A percentile compares a stretch with the other conserved stretches of the same genome.
Conservation (phyloP, 2,888 invertebrate species). For the Harpalus rubripes region DNA sequence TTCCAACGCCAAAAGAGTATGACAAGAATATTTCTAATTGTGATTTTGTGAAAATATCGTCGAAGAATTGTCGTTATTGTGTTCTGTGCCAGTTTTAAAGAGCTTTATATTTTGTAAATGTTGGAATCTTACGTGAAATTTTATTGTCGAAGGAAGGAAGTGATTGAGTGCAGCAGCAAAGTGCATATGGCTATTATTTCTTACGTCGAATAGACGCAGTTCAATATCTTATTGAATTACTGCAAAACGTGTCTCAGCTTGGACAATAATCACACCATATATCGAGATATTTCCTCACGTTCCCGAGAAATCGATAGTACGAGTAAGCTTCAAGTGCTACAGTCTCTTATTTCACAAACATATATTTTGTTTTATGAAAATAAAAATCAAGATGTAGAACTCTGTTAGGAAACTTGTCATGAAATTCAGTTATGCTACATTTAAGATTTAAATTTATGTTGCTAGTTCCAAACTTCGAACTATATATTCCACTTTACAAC, state of each 20-base stretch:
- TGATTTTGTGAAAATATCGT: too few species aligned
- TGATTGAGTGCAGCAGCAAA: conserved; percentile 19
- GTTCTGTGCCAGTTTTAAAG: not conserved
- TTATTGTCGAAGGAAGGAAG: conserved; percentile 12
- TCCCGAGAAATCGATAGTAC: conserved; percentile 40
- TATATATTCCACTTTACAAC: conserved; percentile 29
- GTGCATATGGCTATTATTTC: conserved; percentile 59
- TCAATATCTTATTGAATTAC: conserved; percentile 65
- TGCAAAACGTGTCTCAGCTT: conserved; percentile 58
- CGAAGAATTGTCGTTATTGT: too few species aligned
- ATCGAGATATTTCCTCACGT: conserved; percentile 55
- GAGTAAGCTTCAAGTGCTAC: conserved; percentile 13
- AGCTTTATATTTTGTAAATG: not conserved
- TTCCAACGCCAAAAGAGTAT: too few species aligned
- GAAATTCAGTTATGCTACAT: conserved; percentile 48
- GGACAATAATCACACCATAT: conserved; percentile 56
- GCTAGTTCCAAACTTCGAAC: conserved; percentile 37
- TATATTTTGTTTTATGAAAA: conserved; percentile 38
- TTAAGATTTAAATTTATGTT: conserved; percentile 51
- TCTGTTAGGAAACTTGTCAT: conserved; percentile 47
- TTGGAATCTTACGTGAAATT: not conserved
- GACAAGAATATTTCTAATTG: too few species aligned
- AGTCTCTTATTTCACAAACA: conserved; percentile 24
- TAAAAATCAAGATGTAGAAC: conserved; percentile 42
- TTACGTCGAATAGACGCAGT: conserved; percentile 29